Conservation (phyloP, 2,888 invertebrate species). For the Machimus rusticus region DNA sequence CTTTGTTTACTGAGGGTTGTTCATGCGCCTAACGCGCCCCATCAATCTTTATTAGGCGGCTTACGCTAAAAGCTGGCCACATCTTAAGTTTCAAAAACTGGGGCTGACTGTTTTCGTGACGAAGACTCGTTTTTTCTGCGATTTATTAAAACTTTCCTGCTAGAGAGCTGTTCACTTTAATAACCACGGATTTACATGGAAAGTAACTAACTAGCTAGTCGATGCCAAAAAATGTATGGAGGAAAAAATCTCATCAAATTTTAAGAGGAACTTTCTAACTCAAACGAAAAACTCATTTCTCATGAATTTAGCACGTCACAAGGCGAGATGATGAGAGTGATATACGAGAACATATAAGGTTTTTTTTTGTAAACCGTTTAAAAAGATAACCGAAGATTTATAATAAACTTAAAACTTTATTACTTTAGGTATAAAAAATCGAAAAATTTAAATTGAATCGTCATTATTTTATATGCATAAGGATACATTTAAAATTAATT, state of each 20-base stretch:
- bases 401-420: not conserved
- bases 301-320: too few species aligned
- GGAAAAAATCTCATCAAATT: not conserved
- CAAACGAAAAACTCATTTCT: not conserved
- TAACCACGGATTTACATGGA: not conserved
- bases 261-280: not conserved
- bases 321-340: too few species aligned
- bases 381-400: too few species aligned
- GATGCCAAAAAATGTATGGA: not conserved
- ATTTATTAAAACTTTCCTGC: not conserved
- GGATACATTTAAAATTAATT: not conserved
- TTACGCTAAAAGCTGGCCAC: not conserved
- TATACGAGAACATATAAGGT: too few species aligned
- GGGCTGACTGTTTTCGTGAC: not conserved
- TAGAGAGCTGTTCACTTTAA: not conserved
- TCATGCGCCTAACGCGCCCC: not conserved
- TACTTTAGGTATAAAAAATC: not conserved
- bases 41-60: slow-evolving; percentile 16
- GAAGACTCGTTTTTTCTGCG: not conserved
- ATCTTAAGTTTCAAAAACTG: not conserved
- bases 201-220: too few species aligned
- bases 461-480: not conserved
- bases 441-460: too few species aligned
- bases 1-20: not conserved
- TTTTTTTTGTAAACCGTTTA: too few species aligned